phyloP scores from a whole-genome alignment of 1,140 invertebrate species.

The Coptotermes formosanus region DNA sequence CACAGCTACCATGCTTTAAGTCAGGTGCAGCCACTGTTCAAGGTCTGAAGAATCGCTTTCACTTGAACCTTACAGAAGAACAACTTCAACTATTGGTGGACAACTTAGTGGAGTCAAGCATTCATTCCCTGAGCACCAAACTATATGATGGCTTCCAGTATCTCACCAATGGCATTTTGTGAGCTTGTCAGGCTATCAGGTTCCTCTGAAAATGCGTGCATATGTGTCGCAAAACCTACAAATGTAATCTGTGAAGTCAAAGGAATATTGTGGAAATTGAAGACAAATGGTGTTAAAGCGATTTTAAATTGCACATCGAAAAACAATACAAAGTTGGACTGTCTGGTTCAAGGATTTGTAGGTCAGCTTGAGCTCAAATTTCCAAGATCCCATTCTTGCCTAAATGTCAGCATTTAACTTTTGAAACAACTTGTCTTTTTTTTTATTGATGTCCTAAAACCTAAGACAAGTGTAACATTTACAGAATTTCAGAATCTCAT shows the following conservation, averaged over 20 bases:
- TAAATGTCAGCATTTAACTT: neutral
- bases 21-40: slow-evolving; percentile 81
- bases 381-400: neutral
- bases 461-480: neutral
- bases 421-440: neutral
- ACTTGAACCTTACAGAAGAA: slow-evolving; percentile 91
- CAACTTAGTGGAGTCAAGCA: slow-evolving; percentile 87
- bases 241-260: neutral
- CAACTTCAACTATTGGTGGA: slow-evolving; percentile 91
- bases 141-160: slow-evolving; percentile 99
- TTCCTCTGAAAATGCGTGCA: neutral
- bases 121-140: slow-evolving; percentile 95
- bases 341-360: neutral
- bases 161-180: slow-evolving; percentile 95
- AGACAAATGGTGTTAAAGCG: neutral
- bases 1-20: slow-evolving; percentile 94
- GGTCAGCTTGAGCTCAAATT: neutral
- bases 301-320: neutral
- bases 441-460: neutral
- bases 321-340: neutral
- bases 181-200: neutral
- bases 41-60: slow-evolving; percentile 89
- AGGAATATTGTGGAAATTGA: neutral
- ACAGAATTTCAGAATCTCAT: slow-evolving; percentile 12
- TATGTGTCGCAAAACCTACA: neutral